These are phyloP conservation scores for Platypus cylindrus DNA, from an alignment of 2,888 invertebrate genomes.

Conservation along the genomic window DNA sequence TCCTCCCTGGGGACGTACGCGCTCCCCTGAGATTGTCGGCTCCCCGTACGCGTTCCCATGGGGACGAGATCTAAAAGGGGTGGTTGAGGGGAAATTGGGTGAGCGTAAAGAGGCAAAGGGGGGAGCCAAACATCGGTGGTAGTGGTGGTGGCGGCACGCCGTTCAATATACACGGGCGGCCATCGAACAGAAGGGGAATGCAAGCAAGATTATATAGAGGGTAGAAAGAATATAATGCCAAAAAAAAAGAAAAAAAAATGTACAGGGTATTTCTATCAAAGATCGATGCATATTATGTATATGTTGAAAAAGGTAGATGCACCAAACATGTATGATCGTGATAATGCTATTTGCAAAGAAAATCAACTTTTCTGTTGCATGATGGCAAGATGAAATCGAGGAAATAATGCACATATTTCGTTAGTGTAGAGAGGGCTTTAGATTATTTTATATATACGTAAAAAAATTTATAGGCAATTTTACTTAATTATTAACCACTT, in stretches of 20 bases:
- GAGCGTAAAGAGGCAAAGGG: conserved; percentile 26
- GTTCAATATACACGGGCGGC: conserved; percentile 23
- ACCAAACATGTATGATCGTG: no score
- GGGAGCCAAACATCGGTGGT: conserved; percentile 29
- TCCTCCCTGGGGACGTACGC: conserved; percentile 37
- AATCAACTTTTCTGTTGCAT: not conserved
- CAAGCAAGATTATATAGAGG: conserved; percentile 10
- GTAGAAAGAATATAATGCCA: no score
- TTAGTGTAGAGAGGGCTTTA: no score
- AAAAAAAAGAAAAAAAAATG: no score
- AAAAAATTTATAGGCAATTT: no score
- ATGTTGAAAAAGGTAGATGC: no score
- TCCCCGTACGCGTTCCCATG: conserved; percentile 41
- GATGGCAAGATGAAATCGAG: not conserved
- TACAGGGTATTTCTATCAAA: no score
- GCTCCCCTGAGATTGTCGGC: conserved; percentile 32
- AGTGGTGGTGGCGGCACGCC: conserved; percentile 14
- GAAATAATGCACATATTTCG: no score
- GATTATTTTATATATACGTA: no score
- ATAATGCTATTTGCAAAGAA: not conserved
- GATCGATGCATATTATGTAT: no score
- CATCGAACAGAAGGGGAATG: conserved; percentile 11
- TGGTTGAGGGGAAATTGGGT: conserved; percentile 29
- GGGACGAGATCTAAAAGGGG: conserved; percentile 36
- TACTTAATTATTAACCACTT: no score